A percentile compares a stretch with the other conserved stretches of the same genome.
These are phyloP conservation scores for Nasalis larvatus DNA, from an alignment of 2,113 vertebrate genomes.

Conservation along the genomic window DNA sequence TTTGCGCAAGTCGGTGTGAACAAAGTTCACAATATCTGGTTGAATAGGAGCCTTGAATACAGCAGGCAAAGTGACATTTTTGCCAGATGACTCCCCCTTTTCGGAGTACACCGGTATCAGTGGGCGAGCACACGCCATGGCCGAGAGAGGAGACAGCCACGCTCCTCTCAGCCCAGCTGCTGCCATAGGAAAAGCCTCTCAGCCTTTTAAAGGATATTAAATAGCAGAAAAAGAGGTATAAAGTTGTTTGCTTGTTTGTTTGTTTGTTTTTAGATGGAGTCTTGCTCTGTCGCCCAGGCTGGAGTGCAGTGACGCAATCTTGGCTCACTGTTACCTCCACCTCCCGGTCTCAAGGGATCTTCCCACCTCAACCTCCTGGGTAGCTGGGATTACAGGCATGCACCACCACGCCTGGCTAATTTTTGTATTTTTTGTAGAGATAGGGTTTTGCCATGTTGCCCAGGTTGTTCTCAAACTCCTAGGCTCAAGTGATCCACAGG, in stretches of 20 bases:
- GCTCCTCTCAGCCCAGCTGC: too few relatives aligned
- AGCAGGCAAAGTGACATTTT: too few relatives aligned
- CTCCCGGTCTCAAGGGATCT: background rate
- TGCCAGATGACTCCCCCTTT: too few relatives aligned
- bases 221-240: background rate
- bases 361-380: background rate
- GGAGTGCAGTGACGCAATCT: too few relatives aligned
- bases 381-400: background rate
- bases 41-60: too few relatives aligned
- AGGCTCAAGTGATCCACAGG: background rate
- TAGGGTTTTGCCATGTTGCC: background rate
- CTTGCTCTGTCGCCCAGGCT: background rate
- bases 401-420: background rate
- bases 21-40: too few relatives aligned
- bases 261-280: background rate
- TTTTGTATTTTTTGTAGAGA: background rate
- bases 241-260: background rate
- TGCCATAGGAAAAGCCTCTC: too few relatives aligned
- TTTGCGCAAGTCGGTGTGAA: too few relatives aligned
- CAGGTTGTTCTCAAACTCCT: background rate
- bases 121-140: too few relatives aligned
- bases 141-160: too few relatives aligned
- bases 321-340: too few relatives aligned
- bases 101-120: too few relatives aligned
- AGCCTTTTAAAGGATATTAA: background rate